phyloP scores from a whole-genome alignment of 2,888 invertebrate species.

The Trissolcus brochymenae region DNA sequence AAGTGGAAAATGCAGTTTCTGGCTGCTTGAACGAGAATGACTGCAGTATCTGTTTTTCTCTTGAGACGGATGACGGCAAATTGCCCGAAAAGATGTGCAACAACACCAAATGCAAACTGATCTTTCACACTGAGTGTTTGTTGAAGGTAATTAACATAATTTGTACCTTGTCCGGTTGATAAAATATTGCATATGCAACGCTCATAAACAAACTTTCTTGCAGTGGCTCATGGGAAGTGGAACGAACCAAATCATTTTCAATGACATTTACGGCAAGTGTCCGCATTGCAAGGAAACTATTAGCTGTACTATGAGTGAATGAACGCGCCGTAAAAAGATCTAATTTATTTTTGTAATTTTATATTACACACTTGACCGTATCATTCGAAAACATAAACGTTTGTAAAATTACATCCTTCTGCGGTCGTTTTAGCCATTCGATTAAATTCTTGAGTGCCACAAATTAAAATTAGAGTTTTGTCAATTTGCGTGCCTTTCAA shows the following conservation, averaged over 20 bases:
- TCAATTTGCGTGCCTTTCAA: slow-evolving; percentile 53
- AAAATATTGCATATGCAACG: not conserved
- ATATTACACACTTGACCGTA: not conserved
- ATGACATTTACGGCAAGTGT: slow-evolving; percentile 69
- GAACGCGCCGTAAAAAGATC: not conserved
- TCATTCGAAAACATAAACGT: slow-evolving; percentile 36
- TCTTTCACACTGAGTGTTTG: slow-evolving; percentile 70
- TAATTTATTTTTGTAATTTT: not conserved
- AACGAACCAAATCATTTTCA: slow-evolving; percentile 67
- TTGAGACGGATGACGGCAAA: slow-evolving; percentile 62
- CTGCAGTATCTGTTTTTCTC: slow-evolving; percentile 72
- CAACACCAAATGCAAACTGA: slow-evolving; percentile 68
- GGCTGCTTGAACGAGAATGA: slow-evolving; percentile 67
- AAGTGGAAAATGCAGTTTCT: slow-evolving; percentile 27
- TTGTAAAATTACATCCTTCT: slow-evolving; percentile 41
- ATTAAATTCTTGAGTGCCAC: slow-evolving; percentile 68
- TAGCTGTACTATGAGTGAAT: slow-evolving; percentile 62
- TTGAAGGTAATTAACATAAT: slow-evolving; percentile 58
- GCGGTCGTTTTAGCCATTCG: slow-evolving; percentile 9
- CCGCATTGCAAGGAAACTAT: slow-evolving; percentile 69
- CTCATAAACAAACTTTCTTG: slow-evolving; percentile 49
- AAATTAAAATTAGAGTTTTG: slow-evolving; percentile 69
- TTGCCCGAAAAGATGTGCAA: slow-evolving; percentile 69
- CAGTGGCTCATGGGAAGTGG: slow-evolving; percentile 70
- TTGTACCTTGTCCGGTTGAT: not conserved